Conservation (phyloP, 1,140 invertebrate genomes). For the Popillia japonica region DNA sequence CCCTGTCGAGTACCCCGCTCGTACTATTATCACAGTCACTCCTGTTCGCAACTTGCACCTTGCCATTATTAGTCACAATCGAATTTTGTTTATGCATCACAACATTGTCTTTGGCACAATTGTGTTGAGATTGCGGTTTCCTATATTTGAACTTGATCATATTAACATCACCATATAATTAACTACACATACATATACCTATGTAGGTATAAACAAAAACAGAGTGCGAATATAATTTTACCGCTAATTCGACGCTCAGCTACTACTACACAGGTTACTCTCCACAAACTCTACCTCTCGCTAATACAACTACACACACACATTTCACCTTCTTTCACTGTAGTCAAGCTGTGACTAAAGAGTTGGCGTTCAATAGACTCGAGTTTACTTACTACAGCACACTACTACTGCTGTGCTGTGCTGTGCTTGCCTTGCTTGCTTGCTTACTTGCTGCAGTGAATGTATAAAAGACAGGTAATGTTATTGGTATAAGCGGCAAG, state of each 20-base stretch:
- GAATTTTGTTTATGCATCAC: neutral
- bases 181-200: neutral
- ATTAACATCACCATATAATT: neutral
- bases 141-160: constrained; percentile 41
- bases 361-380: neutral
- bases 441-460: neutral
- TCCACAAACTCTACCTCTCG: neutral
- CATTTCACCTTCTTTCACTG: constrained; percentile 46
- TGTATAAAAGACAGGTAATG: neutral
- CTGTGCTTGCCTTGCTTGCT: no score
- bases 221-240: no score
- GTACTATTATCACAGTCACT: constrained; percentile 15
- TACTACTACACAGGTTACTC: no score
- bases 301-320: neutral
- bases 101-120: neutral
- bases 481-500: neutral
- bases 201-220: no score
- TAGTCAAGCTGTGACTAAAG: constrained; percentile 33
- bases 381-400: neutral
- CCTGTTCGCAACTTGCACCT: constrained; percentile 18
- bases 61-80: constrained; percentile 14
- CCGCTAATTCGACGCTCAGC: no score
- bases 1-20: constrained; percentile 45
- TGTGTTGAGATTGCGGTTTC: constrained; percentile 27
- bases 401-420: constrained; percentile 1